Conservation (phyloP, 2,797 vertebrate species). For the Numenius phaeopus region DNA sequence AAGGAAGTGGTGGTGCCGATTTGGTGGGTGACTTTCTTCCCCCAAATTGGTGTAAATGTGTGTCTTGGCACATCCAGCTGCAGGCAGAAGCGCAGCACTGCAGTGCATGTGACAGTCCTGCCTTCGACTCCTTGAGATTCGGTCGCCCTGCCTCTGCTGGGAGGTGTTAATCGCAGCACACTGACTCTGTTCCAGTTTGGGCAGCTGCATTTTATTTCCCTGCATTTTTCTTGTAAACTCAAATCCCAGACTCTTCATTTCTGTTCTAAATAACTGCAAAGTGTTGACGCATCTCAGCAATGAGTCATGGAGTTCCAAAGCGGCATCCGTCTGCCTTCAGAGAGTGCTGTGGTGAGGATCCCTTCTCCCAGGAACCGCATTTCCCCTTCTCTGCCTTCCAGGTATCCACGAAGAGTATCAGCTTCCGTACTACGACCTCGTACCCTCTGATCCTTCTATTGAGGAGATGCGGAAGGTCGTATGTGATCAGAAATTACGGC, state of each 20-base stretch:
- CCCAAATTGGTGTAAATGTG: not conserved
- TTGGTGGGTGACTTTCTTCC: not conserved
- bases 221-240: not conserved
- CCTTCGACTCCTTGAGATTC: accelerated
- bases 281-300: conserved; percentile 14
- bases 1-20: not conserved
- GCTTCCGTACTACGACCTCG: conserved; percentile 96
- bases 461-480: conserved; percentile 99
- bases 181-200: not conserved
- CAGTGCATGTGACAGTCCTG: not conserved
- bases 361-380: not conserved
- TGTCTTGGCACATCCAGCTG: not conserved
- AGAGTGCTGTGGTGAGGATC: accelerated
- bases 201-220: conserved; percentile 49
- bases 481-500: conserved; percentile 96
- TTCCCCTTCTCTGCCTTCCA: conserved; percentile 57
- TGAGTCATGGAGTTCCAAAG: not conserved
- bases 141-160: not conserved
- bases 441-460: conserved; percentile 97
- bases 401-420: conserved; percentile 98
- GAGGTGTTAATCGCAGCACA: not conserved
- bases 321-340: not conserved
- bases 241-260: not conserved
- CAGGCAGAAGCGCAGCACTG: not conserved
- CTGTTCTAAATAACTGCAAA: conserved; percentile 6